Base-by-base conservation (phyloP, 2,888 invertebrate genomes). In the Hedychridium roseum region DNA sequence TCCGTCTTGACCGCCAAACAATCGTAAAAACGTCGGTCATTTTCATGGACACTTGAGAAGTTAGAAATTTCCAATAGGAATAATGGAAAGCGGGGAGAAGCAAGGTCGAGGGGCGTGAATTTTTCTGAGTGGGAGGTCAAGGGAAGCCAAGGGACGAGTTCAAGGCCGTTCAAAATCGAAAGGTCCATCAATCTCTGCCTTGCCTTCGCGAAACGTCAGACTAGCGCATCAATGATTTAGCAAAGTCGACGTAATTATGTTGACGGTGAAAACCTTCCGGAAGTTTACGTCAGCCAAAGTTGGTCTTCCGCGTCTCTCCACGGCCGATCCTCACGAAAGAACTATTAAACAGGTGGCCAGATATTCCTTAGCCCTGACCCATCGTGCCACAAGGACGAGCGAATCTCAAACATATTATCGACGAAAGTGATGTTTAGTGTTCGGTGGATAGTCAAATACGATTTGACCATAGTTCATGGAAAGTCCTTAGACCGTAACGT, bases 171-270 rank as follows among this genome's bases (percentile, higher is more conserved):
- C 48, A 35, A 62, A 59, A 63, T 59, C 46, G 54, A 55, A 48
- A 54, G 45, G 54, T 15, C 49, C 51, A 60, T 65, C 58, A 56
- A 62, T 65, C 65, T 58, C 43, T 53, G 57, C 60, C 53, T 17
- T 43, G 37, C 38, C 44, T 54, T 61, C 34, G 39, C 42, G 37
- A 57, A n/a, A n/a, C n/a, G n/a, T n/a, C n/a, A n/a, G n/a, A 58
- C 57, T 54, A 54, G 32, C 40, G 43, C 38, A 18, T 57, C 53
- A 34, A 53, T 45, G 46, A 53, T 58, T 50, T 34, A 38, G 37
- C 36, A 34, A 30, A 54, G 50, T 57, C 30, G 37, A 48, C 43
- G 52, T n/a, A n/a, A n/a, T n/a, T n/a, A n/a, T n/a, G n/a, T n/a
- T n/a, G n/a, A 23, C 5, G 9, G 23, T 6, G 23, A 15, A 15